Evolutionary conservation across 2,797 vertebrate genomes (phyloP).

Genomic region (Luscinia luscinia): DNA sequence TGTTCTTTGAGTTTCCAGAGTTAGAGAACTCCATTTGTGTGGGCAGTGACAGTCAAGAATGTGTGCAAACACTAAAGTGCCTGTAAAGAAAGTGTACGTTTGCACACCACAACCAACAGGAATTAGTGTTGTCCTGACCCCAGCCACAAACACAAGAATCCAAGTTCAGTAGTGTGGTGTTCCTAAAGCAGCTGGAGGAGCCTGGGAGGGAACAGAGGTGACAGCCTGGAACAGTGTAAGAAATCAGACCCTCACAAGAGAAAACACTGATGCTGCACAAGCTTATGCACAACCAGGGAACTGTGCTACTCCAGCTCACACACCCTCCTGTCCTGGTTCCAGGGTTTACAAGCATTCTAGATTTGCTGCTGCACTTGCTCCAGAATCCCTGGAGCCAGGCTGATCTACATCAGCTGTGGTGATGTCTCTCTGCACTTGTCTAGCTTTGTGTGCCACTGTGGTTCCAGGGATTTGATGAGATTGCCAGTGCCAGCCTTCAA

Average conservation of each 20-base stretch:
- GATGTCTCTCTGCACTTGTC: not conserved
- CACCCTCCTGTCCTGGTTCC: not conserved
- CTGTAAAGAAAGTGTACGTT: accelerated
- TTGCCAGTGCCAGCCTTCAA: not conserved
- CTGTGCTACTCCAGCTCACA: not conserved
- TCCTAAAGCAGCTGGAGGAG: not conserved
- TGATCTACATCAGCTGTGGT: not conserved
- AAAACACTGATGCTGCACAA: not conserved
- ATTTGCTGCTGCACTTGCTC: not conserved
- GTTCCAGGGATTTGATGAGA: not conserved
- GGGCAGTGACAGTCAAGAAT: not conserved
- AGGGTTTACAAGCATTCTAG: not conserved
- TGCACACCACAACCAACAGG: not conserved
- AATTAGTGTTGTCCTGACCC: not conserved
- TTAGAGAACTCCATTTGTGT: not conserved
- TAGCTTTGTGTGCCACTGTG: not conserved
- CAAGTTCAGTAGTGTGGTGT: not conserved
- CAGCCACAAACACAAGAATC: not conserved
- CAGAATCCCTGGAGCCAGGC: not conserved
- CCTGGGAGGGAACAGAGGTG: not conserved
- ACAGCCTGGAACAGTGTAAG: not conserved
- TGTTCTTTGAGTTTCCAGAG: not conserved
- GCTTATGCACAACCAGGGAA: not conserved
- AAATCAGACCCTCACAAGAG: not conserved
- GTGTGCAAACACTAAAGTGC: not conserved